Percentiles rank a stretch among this genome's conserved stretches.
phyloP scores from a whole-genome alignment of 2,797 vertebrate species.

The Sebastes elongatus region DNA sequence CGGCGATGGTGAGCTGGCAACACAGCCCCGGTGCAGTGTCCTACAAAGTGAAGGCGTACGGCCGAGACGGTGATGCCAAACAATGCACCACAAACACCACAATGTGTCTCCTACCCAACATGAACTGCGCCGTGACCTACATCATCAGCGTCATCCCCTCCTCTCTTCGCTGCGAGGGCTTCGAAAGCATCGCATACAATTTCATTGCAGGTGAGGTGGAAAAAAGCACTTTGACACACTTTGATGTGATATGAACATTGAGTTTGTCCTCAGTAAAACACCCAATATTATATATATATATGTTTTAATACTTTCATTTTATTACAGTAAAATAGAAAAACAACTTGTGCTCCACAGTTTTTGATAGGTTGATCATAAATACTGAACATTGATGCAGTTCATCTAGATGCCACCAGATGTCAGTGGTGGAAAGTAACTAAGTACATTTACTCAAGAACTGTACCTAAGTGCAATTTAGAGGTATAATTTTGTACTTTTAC shows the following conservation, averaged over 20 bases:
- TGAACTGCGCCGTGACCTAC: constrained; percentile 80
- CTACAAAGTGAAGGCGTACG: constrained; percentile 70
- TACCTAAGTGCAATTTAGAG: not conserved
- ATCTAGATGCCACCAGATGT: not conserved
- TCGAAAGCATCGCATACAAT: constrained; percentile 19
- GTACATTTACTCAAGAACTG: not conserved
- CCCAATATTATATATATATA: not conserved
- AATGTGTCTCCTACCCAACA: constrained; percentile 69
- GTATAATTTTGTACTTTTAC: not conserved
- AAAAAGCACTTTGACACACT: not conserved
- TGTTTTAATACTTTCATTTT: not conserved
- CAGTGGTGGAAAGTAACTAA: not conserved
- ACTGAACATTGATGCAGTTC: not conserved
- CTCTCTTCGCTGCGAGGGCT: constrained; percentile 67
- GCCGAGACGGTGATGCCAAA: constrained; percentile 56
- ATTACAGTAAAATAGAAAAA: not conserved
- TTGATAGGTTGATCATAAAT: not conserved
- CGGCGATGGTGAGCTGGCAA: constrained; percentile 77
- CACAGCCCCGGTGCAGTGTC: constrained; percentile 55
- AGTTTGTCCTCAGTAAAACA: not conserved
- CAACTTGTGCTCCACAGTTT: not conserved
- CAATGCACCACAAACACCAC: constrained; percentile 63
- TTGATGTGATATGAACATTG: not conserved
- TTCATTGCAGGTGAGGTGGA: constrained; percentile 72
- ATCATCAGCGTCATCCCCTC: constrained; percentile 72